Evolutionary conservation across 2,888 invertebrate species (phyloP).

Genomic region (Pasiphila rectangulata): DNA sequence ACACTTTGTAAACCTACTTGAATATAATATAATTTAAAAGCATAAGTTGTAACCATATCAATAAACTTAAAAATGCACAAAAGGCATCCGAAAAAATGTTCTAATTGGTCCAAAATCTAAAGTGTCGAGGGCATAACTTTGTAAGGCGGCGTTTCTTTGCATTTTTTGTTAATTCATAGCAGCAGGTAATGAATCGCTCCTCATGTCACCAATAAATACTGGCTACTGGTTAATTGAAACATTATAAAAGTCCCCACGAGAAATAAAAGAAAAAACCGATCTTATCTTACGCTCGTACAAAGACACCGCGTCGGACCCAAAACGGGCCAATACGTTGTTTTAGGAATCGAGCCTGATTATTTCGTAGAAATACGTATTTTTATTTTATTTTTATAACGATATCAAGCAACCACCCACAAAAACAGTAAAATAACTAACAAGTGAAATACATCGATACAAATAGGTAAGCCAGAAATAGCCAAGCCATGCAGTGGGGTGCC

Average conservation of each 20-base stretch:
- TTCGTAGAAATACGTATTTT: constrained; percentile 26
- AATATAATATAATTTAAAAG: neutral
- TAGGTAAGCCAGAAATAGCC: constrained; percentile 45
- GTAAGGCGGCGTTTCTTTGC: constrained; percentile 47
- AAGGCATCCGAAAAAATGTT: constrained; percentile 10
- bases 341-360: constrained; percentile 50
- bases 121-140: constrained; percentile 40
- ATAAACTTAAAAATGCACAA: neutral
- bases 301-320: constrained; percentile 59
- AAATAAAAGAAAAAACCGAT: constrained; percentile 47
- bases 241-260: constrained; percentile 54
- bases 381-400: constrained; percentile 24
- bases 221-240: constrained; percentile 80
- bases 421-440: constrained; percentile 54
- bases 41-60: no score
- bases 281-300: constrained; percentile 60
- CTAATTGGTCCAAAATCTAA: constrained; percentile 28
- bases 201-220: constrained; percentile 73
- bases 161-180: constrained; percentile 51
- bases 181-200: constrained; percentile 65
- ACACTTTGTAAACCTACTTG: no score
- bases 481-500: no score
- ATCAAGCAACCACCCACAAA: constrained; percentile 43
- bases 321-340: constrained; percentile 44
- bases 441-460: no score